Evolutionary conservation across 2,113 vertebrate species (phyloP).

Genomic region (Stigmatopora nigra): DNA sequence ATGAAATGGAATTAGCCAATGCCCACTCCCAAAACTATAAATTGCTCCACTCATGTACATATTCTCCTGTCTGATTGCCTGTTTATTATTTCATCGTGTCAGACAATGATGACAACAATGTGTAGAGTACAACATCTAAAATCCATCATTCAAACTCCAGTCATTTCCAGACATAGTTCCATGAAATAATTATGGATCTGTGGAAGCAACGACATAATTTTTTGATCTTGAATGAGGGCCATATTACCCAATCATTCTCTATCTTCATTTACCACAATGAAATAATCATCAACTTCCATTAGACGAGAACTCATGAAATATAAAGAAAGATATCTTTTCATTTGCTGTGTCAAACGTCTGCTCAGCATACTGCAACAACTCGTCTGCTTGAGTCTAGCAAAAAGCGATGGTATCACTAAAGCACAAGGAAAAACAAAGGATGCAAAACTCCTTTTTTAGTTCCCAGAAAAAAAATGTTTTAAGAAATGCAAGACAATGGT

Average conservation of each 20-base stretch:
- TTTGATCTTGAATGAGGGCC: slow-evolving; percentile 4
- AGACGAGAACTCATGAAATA: slow-evolving; percentile 29
- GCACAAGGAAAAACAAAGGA: no score
- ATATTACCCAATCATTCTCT: slow-evolving; percentile 8
- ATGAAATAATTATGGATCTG: slow-evolving; percentile 4
- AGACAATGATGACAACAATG: neutral
- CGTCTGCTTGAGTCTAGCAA: neutral
- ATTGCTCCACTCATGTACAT: neutral
- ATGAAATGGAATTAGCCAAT: neutral
- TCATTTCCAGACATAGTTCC: slow-evolving; percentile 3
- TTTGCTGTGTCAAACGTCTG: slow-evolving; percentile 26
- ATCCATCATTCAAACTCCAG: neutral
- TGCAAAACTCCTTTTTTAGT: no score
- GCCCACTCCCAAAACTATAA: neutral
- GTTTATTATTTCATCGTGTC: neutral
- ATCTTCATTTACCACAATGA: slow-evolving; percentile 23
- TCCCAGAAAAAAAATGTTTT: neutral
- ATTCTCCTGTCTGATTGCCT: neutral
- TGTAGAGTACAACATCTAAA: neutral
- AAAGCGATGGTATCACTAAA: slow-evolving; percentile 3
- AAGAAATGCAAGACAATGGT: neutral
- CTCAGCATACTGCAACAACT: slow-evolving; percentile 10
- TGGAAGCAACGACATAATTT: neutral
- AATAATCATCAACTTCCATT: slow-evolving; percentile 31
- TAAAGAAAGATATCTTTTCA: slow-evolving; percentile 20